Evolutionary conservation across 1,140 invertebrate genomes (phyloP).

Genomic region (Chironomus striatipennis): DNA sequence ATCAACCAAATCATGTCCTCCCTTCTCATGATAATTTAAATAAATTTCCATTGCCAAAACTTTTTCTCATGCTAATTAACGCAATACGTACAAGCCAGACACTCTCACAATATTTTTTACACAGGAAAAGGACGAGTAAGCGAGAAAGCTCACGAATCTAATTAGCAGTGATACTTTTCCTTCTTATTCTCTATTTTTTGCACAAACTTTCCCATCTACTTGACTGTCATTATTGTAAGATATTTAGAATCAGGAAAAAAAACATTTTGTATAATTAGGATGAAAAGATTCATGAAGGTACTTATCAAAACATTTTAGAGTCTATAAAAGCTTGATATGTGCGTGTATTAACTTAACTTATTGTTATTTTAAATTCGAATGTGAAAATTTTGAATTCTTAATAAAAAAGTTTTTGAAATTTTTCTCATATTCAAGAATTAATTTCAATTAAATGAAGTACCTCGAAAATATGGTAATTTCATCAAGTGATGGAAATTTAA

Average conservation of each 20-base stretch:
- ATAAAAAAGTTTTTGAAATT: too few relatives aligned
- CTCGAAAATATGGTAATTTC: too few relatives aligned
- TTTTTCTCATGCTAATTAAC: conserved; percentile 5
- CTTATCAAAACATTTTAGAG: too few relatives aligned
- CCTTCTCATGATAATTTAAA: background rate
- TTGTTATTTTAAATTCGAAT: too few relatives aligned
- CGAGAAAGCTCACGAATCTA: background rate
- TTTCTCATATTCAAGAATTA: too few relatives aligned
- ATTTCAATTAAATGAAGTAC: too few relatives aligned
- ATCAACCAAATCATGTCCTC: background rate
- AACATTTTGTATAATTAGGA: background rate
- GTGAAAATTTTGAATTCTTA: too few relatives aligned
- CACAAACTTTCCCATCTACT: background rate
- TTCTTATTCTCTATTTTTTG: background rate
- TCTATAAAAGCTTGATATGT: too few relatives aligned
- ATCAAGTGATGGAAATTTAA: too few relatives aligned
- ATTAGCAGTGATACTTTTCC: background rate
- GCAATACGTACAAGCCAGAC: background rate
- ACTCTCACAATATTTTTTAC: too few relatives aligned
- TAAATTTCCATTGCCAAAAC: background rate
- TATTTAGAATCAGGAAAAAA: background rate
- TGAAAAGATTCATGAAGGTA: background rate
- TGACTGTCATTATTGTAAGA: background rate
- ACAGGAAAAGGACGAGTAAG: background rate
- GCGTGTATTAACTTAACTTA: too few relatives aligned